Evolutionary conservation across 37 sponge, comb jelly and placozoan genomes (phyloP).

Genomic region (Beroe forskalii): DNA sequence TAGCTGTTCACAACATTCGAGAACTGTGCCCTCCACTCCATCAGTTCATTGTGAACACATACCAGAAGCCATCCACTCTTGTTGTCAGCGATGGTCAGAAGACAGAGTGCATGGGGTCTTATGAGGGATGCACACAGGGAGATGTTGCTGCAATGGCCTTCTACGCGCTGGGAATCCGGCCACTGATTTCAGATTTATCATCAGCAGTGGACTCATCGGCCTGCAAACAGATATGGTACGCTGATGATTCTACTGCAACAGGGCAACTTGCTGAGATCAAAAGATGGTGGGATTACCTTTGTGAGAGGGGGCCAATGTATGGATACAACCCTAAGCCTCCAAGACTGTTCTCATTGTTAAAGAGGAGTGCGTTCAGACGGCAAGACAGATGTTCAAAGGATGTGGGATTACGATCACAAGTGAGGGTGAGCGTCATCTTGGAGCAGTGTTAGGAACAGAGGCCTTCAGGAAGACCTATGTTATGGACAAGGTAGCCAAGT

Average conservation of each 20-base stretch:
- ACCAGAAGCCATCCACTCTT: no score
- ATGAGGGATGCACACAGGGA: no score
- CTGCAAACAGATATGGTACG: constrained; percentile 60
- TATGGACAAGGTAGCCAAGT: not conserved
- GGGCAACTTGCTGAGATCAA: not conserved
- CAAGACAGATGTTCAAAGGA: not conserved
- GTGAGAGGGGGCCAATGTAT: not conserved
- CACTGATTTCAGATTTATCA: no score
- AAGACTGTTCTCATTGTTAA: constrained; percentile 49
- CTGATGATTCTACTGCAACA: constrained; percentile 25
- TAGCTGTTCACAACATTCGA: no score
- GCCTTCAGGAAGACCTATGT: not conserved
- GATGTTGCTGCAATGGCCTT: no score
- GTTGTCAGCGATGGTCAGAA: no score
- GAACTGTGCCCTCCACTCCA: no score
- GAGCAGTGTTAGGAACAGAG: not conserved
- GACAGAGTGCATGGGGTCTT: no score
- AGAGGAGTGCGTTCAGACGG: not conserved
- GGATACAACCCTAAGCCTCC: constrained; percentile 20
- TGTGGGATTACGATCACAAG: not conserved
- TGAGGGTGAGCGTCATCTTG: not conserved
- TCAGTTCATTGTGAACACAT: no score
- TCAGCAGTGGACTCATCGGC: no score
- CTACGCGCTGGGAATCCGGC: no score
- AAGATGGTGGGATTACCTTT: constrained; percentile 16